Conservation (phyloP, 2,113 vertebrate genomes). For the Chloropsis hardwickii region DNA sequence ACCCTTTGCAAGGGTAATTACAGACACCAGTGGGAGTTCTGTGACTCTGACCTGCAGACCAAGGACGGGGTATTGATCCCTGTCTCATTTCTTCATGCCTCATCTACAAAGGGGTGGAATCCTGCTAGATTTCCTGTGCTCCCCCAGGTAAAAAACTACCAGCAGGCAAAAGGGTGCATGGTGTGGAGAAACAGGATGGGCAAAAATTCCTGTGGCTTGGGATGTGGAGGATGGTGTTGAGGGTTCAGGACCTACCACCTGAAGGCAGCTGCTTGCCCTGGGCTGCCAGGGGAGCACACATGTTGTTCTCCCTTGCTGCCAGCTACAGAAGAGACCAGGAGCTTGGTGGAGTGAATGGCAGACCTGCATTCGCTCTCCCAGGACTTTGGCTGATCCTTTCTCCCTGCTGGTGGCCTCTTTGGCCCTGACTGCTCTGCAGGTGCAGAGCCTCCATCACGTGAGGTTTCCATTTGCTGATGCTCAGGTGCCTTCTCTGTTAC, state of each 20-base stretch:
- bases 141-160: background rate
- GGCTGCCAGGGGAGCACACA: background rate
- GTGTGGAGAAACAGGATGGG: background rate
- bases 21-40: background rate
- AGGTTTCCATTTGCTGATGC: background rate
- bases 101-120: background rate
- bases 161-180: background rate
- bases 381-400: background rate
- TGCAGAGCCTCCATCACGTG: background rate
- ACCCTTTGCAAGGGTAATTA: background rate
- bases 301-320: background rate
- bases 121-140: background rate
- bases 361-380: rapidly evolving
- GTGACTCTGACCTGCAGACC: background rate
- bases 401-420: rapidly evolving
- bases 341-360: rapidly evolving
- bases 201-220: background rate
- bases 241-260: background rate
- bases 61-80: background rate
- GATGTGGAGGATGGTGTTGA: background rate
- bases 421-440: background rate
- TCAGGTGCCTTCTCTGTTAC: background rate
- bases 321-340: background rate
- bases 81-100: background rate
- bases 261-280: background rate